Evolutionary conservation across 1,140 invertebrate species (phyloP), one percentile per base, ranked within the genome.

Genomic region (Lepidurus couesii): DNA sequence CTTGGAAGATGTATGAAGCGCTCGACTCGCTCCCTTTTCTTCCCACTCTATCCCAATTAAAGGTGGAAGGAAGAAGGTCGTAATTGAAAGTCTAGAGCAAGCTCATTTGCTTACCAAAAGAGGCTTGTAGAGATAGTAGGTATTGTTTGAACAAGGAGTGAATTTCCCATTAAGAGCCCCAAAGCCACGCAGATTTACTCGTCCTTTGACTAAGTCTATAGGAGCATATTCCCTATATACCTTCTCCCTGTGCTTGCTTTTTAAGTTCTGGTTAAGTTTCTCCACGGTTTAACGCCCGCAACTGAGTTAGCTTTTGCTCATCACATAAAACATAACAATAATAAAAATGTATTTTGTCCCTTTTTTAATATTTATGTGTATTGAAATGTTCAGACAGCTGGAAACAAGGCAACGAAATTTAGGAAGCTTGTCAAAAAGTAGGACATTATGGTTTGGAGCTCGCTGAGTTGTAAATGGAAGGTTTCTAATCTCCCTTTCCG

Each of bases 1-100:
- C 53, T 65, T 7, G 53, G n/a, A 47, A 65, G 53, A 65, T 65
- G 21, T 21, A 13, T 65, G 53, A 65, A 0, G 53, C 53, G 16
- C 53, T 10, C 45, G 53, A 16, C 53, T 65, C 53, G 53, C 21
- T 65, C 21, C 53, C n/a, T 65, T 47, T 65, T 65, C 53, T 65
- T 5, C 53, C 13, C 53, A 7, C n/a, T 21, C 21, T 21, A 65
- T 65, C 53, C 53, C 53, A 65, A 65, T 65, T 65, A 65, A 65
- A 65, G 53, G 53, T 65, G 53, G 53, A 65, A 65, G 53, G 53
- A 65, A 65, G 53, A 21, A 65, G 53, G 16, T 65, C 53, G 53
- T 65, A 65, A 65, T 65, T n/a, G 7, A 65, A 65, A 65, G 53
- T 21, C 53, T 65, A 65, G 16, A 21, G 21, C 53, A 65, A 65